Evolutionary conservation across 2,113 vertebrate species (phyloP), one percentile per base, ranked within the genome.

Genomic region (Syrrhaptes paradoxus): DNA sequence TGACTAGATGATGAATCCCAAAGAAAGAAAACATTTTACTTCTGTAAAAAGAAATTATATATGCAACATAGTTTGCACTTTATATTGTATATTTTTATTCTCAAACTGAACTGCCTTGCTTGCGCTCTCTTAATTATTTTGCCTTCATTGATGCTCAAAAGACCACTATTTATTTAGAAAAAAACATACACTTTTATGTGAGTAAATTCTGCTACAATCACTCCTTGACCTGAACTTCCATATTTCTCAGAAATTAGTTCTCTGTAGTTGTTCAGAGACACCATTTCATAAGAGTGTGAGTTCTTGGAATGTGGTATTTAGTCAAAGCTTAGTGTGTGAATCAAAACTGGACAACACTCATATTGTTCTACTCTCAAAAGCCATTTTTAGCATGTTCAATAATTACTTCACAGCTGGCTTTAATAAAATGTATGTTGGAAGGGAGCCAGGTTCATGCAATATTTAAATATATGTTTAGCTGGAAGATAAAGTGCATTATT

Each of bases 151-250:
- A 17, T 70, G 48, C 24, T 87, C 76, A 63, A 87, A 93, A 83
- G 3, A 21, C 70, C 2, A 3, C 78, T 72, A 72, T 93, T 96
- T 85, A 55, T 90, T 93, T 90, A 77, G 73, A 36, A 86, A 93
- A 89, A 70, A 70, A 6, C 46, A 63, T 67, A 17, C 20, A 59
- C 12, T 32, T 78, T 80, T 77, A 67, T 63, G 32, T 76, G 57
- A 85, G 66, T 58, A 91, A 84, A 83, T 76, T 93, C 57, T 83
- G 29, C 62, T 78, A 48, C 38, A 85, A 85, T 74, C 72, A 94
- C 45, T 68, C 45, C 49, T 89, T 95, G 91, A 96, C 91, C 94
- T 93, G 93, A 85, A 95, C 96, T 93, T 36, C 22, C 31, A 31
- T 52, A 92, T 57, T 84, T 96, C 78, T 91, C 71, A 87, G 58